These are phyloP conservation scores for Apamea crenata DNA, from an alignment of 2,888 invertebrate genomes.

Conservation along the genomic window DNA sequence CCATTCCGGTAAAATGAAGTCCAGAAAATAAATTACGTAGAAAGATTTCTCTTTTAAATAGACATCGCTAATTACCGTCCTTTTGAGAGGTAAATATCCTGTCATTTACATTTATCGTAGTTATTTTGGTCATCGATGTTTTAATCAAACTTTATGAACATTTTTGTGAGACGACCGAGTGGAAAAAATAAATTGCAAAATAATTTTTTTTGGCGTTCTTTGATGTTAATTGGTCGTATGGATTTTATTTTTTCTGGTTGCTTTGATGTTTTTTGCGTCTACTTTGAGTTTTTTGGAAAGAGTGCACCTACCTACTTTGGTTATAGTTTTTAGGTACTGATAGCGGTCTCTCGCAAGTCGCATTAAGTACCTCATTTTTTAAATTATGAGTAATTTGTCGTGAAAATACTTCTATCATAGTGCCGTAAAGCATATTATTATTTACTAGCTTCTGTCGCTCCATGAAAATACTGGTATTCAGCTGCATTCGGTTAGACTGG, in stretches of 20 bases:
- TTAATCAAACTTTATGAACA: slow-evolving; percentile 37
- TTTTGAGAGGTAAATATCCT: slow-evolving; percentile 60
- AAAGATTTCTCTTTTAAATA: slow-evolving; percentile 71
- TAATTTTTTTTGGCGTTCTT: neutral
- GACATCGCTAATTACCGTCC: slow-evolving; percentile 69
- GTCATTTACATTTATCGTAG: slow-evolving; percentile 45
- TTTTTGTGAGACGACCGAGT: neutral
- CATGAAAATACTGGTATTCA: too few relatives aligned
- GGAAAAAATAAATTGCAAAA: neutral
- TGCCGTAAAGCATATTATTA: neutral
- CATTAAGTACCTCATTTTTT: neutral
- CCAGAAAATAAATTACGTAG: slow-evolving; percentile 70
- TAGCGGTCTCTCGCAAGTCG: neutral
- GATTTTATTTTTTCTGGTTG: neutral
- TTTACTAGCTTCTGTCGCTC: neutral
- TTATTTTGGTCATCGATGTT: slow-evolving; percentile 46
- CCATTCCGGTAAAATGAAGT: slow-evolving; percentile 67
- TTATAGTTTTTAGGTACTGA: neutral
- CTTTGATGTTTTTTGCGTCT: neutral
- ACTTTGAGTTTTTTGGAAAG: too few relatives aligned
- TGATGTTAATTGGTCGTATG: neutral
- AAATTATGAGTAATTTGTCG: too few relatives aligned
- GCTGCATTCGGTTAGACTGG: too few relatives aligned
- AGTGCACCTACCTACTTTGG: neutral
- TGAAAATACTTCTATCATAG: neutral